A percentile compares a stretch with the other conserved stretches of the same genome.
phyloP scores from a whole-genome alignment of 2,797 vertebrate species.

The Neomorphus geoffroyi region DNA sequence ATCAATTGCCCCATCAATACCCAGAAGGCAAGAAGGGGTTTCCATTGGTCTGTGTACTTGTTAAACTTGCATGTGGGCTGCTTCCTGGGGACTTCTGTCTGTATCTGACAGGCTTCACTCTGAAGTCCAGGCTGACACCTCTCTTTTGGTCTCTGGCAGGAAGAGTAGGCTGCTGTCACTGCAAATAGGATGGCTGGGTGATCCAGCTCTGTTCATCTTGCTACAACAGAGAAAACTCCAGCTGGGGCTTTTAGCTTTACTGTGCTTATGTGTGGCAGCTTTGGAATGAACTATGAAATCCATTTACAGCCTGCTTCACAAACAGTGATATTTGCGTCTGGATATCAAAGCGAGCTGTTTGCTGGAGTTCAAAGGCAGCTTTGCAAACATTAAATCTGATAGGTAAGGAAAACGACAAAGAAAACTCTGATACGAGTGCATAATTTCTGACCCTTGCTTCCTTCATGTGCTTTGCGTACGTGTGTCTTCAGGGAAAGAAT shows the following conservation, averaged over 20 bases:
- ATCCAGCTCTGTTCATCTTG: background rate
- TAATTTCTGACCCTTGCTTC: background rate
- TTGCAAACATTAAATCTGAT: background rate
- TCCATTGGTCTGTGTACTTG: background rate
- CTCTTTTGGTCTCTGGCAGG: background rate
- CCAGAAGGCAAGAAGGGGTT: background rate
- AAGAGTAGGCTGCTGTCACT: background rate
- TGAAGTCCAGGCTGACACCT: background rate
- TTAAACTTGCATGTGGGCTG: background rate
- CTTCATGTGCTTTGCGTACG: background rate
- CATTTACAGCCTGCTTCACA: background rate
- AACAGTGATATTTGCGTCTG: background rate
- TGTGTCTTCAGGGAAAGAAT: background rate
- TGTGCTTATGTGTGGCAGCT: background rate
- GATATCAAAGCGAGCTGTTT: background rate
- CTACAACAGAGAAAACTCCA: background rate
- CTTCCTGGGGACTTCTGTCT: background rate
- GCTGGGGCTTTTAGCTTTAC: background rate
- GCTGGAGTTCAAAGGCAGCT: background rate
- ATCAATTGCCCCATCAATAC: fast-evolving
- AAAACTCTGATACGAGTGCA: background rate
- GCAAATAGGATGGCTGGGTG: background rate
- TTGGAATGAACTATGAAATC: background rate
- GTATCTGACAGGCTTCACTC: background rate
- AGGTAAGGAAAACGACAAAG: background rate